Conservation (phyloP, 2,797 vertebrate species). For the Chiloscyllium punctatum region DNA sequence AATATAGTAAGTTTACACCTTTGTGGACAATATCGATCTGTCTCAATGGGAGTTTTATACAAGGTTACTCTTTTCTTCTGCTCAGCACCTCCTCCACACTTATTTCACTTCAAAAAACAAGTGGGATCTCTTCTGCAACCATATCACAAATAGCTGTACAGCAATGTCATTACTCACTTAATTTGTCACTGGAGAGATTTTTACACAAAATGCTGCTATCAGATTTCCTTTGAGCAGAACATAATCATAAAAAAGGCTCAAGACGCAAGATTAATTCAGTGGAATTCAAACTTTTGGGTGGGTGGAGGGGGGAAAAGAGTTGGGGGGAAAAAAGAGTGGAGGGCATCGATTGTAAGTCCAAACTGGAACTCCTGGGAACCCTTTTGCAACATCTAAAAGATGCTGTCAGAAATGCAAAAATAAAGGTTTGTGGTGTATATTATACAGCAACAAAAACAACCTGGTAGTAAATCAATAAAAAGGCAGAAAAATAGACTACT, state of each 20-base stretch:
- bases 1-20: neutral
- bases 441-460: neutral
- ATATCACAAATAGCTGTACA: neutral
- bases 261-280: neutral
- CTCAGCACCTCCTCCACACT: neutral
- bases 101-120: neutral
- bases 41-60: neutral
- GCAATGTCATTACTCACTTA: neutral
- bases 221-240: neutral
- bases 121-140: neutral
- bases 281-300: neutral
- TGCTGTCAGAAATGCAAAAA: neutral
- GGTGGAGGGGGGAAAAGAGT: too few species aligned
- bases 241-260: neutral
- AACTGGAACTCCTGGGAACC: neutral
- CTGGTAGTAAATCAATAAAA: neutral
- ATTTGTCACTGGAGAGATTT: neutral
- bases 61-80: neutral
- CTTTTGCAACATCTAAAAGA: neutral
- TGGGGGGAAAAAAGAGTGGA: too few species aligned
- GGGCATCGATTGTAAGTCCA: neutral
- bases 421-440: neutral
- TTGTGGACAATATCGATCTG: neutral
- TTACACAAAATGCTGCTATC: neutral
- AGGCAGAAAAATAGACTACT: neutral